These are phyloP conservation scores for Lonchura striata DNA, from an alignment of 2,113 vertebrate genomes.

Conservation along the genomic window DNA sequence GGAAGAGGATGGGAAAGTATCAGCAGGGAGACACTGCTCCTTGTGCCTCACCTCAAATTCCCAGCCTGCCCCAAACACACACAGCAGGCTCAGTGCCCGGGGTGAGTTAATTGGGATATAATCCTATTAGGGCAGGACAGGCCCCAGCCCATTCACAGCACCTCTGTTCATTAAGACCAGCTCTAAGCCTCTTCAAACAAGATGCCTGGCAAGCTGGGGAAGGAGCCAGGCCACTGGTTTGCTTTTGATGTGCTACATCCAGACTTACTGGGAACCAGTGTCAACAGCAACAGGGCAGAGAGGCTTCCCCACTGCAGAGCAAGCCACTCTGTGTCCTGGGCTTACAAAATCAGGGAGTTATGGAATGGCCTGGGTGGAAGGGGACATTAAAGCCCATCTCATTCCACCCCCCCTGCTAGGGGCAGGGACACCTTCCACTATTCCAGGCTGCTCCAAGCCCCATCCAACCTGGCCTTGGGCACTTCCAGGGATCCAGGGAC, in stretches of 20 bases:
- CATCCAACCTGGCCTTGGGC: background rate
- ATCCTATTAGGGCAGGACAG: background rate
- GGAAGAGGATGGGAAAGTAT: background rate
- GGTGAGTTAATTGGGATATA: background rate
- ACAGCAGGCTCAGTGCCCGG: fast-evolving
- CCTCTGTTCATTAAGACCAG: background rate
- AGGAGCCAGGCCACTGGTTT: background rate
- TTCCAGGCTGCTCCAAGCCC: background rate
- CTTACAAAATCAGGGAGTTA: background rate
- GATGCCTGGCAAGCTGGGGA: background rate
- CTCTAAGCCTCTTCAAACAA: background rate
- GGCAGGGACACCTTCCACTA: background rate
- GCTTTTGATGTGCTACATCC: background rate
- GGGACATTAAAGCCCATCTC: background rate
- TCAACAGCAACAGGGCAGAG: background rate
- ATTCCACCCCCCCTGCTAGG: fast-evolving
- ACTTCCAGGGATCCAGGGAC: background rate
- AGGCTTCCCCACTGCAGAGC: background rate
- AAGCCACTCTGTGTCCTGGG: background rate
- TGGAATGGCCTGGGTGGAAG: background rate
- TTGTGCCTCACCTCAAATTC: background rate
- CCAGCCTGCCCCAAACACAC: background rate
- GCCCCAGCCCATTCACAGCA: background rate
- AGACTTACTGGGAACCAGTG: background rate
- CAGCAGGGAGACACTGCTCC: background rate